Conservation (phyloP, 2,797 vertebrate species). For the Syngnathus rostellatus region DNA sequence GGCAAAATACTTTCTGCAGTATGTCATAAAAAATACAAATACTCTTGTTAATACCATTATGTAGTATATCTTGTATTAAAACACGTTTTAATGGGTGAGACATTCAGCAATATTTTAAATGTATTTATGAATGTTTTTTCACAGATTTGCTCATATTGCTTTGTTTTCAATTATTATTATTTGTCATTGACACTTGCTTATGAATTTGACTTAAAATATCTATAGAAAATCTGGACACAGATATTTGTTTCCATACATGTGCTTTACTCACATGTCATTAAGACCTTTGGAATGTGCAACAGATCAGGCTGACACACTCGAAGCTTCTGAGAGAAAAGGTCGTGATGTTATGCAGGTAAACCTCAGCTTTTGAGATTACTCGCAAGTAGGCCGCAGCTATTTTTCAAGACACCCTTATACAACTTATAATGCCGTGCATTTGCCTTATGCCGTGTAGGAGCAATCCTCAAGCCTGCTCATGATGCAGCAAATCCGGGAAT, state of each 20-base stretch:
- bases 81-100: background rate
- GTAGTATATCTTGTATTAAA: background rate
- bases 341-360: background rate
- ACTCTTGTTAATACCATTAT: background rate
- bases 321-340: background rate
- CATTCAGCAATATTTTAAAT: background rate
- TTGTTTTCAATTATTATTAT: background rate
- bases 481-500: background rate
- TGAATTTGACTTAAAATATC: background rate
- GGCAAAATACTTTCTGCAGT: background rate
- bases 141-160: background rate
- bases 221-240: background rate
- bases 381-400: background rate
- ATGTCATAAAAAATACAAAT: background rate
- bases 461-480: background rate
- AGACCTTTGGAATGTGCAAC: background rate
- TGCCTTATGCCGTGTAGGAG: background rate
- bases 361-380: slow-evolving; percentile 4
- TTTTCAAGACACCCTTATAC: background rate
- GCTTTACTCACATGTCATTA: background rate
- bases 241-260: background rate
- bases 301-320: background rate
- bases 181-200: background rate
- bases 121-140: background rate
- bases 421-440: background rate